Conservation (phyloP, 2,888 invertebrate genomes). For the Ochropleura plecta region DNA sequence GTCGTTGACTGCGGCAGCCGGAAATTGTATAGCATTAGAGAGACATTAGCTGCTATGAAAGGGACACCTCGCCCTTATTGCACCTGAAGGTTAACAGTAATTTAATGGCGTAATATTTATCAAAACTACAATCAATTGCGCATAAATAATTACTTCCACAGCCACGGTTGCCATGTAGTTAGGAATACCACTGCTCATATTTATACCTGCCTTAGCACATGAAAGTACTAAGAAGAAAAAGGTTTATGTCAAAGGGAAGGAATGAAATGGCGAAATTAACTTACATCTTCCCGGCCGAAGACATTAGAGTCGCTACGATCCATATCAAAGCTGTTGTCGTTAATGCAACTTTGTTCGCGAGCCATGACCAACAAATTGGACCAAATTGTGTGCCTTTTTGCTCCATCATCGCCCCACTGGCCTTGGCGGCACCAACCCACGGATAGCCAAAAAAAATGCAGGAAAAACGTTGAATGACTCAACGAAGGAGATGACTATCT, state of each 20-base stretch:
- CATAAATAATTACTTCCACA: slow-evolving; percentile 54
- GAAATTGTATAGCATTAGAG: slow-evolving; percentile 86
- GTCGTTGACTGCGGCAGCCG: slow-evolving; percentile 75
- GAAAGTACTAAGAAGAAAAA: slow-evolving; percentile 15
- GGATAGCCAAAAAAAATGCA: slow-evolving; percentile 60
- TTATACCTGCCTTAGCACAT: background rate
- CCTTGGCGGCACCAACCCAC: slow-evolving; percentile 66
- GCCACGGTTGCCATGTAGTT: slow-evolving; percentile 28
- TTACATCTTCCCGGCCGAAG: slow-evolving; percentile 17
- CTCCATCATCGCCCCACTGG: slow-evolving; percentile 66
- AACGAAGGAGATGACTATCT: slow-evolving; percentile 54
- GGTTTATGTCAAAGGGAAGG: slow-evolving; percentile 30
- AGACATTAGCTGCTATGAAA: slow-evolving; percentile 82
- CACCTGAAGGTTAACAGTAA: slow-evolving; percentile 57
- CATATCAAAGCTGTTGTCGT: slow-evolving; percentile 35
- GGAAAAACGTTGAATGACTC: slow-evolving; percentile 68
- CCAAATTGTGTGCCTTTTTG: slow-evolving; percentile 60
- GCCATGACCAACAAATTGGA: slow-evolving; percentile 43
- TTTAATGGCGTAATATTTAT: slow-evolving; percentile 62
- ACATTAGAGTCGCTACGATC: slow-evolving; percentile 44
- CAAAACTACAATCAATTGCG: slow-evolving; percentile 48
- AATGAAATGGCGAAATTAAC: slow-evolving; percentile 51
- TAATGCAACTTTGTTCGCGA: slow-evolving; percentile 48
- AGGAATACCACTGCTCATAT: slow-evolving; percentile 31
- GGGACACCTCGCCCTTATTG: slow-evolving; percentile 74